Conservation (phyloP, 2,888 invertebrate genomes). For the Lasioglossum calceatum region DNA sequence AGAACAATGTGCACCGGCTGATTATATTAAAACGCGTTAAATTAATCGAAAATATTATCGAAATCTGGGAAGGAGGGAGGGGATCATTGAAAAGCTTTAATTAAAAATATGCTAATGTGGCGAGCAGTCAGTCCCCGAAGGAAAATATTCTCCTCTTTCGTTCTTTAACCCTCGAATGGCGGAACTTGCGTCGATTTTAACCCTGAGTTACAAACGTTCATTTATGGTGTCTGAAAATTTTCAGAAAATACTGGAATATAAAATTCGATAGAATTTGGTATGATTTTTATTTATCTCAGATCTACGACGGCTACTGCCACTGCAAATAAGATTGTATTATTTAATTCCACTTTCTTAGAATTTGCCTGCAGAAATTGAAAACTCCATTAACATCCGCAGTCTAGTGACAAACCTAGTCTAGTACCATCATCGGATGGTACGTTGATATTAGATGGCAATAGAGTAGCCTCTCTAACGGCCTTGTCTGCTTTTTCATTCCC, state of each 20-base stretch:
- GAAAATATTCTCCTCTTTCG: not conserved
- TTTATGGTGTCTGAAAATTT: too few species aligned
- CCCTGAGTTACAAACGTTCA: not conserved
- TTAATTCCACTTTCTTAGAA: too few species aligned
- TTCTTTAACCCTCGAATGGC: not conserved
- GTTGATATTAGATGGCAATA: not conserved
- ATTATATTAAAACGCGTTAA: not conserved
- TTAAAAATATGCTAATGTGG: not conserved
- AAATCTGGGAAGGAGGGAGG: not conserved
- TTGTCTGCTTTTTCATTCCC: not conserved
- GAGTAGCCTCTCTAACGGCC: not conserved
- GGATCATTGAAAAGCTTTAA: not conserved
- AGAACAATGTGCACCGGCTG: not conserved
- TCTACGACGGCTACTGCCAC: too few species aligned
- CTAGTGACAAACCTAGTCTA: too few species aligned
- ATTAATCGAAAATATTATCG: not conserved
- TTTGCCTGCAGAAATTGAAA: too few species aligned
- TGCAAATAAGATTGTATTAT: too few species aligned
- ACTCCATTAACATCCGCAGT: too few species aligned
- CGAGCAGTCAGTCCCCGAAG: not conserved
- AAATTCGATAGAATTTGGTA: too few species aligned
- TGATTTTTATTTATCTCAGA: too few species aligned
- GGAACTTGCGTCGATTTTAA: not conserved
- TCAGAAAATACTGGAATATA: too few species aligned
- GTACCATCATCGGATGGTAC: too few species aligned